Percentiles rank a stretch among this genome's conserved stretches.
Evolutionary conservation across 2,797 vertebrate genomes (phyloP).

Genomic region (Microctenopoma stevenorrisi): DNA sequence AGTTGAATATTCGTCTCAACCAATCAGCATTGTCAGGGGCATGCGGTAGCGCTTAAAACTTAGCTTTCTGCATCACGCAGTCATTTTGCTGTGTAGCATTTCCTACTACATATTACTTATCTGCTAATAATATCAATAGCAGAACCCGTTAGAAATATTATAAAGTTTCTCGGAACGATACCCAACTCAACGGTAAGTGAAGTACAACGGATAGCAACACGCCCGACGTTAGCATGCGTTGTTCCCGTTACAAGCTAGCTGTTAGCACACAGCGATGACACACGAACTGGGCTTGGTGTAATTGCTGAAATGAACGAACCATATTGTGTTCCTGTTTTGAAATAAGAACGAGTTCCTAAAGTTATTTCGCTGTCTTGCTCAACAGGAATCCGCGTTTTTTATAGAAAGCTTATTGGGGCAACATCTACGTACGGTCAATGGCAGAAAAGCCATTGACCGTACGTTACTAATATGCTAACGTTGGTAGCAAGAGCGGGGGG

Average conservation of each 20-base stretch:
- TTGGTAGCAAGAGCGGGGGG: no score
- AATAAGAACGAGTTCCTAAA: neutral
- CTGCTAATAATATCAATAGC: neutral
- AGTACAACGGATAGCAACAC: accelerated
- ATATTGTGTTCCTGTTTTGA: neutral
- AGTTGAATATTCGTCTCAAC: slow-evolving; percentile 60
- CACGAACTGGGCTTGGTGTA: slow-evolving; percentile 27
- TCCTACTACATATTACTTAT: neutral
- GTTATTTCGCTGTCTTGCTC: accelerated
- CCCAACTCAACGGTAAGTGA: slow-evolving; percentile 63
- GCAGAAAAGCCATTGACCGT: neutral
- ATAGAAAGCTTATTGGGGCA: neutral
- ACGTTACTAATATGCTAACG: neutral
- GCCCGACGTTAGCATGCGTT: neutral
- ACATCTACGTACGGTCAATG: neutral
- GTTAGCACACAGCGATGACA: slow-evolving; percentile 43
- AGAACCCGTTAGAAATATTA: accelerated
- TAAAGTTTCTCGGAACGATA: neutral
- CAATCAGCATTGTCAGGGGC: slow-evolving; percentile 66
- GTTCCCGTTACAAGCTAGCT: slow-evolving; percentile 26
- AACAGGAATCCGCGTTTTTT: neutral
- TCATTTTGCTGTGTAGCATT: slow-evolving; percentile 21
- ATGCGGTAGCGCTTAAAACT: neutral
- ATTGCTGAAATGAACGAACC: slow-evolving; percentile 21
- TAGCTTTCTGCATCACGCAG: slow-evolving; percentile 19